Conservation (phyloP, 2,797 vertebrate genomes). For the Amniataba percoides region DNA sequence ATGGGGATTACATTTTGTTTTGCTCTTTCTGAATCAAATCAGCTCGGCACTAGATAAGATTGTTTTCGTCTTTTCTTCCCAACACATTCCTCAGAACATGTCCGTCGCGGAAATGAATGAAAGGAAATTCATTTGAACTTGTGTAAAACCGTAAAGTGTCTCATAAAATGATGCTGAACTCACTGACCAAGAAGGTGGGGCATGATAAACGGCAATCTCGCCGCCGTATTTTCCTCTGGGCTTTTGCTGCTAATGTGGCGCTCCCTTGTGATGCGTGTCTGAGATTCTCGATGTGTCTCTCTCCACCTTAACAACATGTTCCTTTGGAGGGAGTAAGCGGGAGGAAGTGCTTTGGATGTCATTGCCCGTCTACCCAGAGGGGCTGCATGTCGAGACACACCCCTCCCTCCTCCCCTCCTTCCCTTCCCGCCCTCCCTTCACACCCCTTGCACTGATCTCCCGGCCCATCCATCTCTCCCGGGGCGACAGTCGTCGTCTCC, state of each 20-base stretch:
- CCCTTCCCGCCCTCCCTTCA: conserved; percentile 57
- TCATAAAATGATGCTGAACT: conserved; percentile 49
- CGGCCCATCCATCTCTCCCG: conserved; percentile 61
- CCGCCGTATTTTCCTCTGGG: conserved; percentile 36
- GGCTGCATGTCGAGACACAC: conserved; percentile 81
- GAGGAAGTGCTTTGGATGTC: conserved; percentile 82
- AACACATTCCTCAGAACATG: conserved; percentile 10
- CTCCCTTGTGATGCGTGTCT: conserved; percentile 53
- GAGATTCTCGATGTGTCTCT: conserved; percentile 32
- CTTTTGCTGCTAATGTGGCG: conserved; percentile 42
- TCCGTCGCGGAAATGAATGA: conserved; percentile 33
- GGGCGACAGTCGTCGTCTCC: conserved; percentile 59
- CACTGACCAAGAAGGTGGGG: conserved; percentile 32
- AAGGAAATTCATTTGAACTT: conserved; percentile 40
- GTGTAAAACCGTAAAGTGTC: conserved; percentile 44
- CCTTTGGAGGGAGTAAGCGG: conserved; percentile 44
- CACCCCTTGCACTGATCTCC: conserved; percentile 64
- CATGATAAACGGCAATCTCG: conserved; percentile 37
- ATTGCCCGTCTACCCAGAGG: conserved; percentile 80
- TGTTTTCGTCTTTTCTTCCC: conserved; percentile 7
- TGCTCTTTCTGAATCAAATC: conserved; percentile 41
- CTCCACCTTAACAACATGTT: conserved; percentile 58
- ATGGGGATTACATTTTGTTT: conserved; percentile 56
- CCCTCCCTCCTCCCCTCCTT: conserved; percentile 51
- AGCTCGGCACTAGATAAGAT: conserved; percentile 7